Evolutionary conservation across 92 coral and sea anemone genomes (phyloP), one percentile per base, ranked within the genome.

Genomic region (Pocillopora grandis): DNA sequence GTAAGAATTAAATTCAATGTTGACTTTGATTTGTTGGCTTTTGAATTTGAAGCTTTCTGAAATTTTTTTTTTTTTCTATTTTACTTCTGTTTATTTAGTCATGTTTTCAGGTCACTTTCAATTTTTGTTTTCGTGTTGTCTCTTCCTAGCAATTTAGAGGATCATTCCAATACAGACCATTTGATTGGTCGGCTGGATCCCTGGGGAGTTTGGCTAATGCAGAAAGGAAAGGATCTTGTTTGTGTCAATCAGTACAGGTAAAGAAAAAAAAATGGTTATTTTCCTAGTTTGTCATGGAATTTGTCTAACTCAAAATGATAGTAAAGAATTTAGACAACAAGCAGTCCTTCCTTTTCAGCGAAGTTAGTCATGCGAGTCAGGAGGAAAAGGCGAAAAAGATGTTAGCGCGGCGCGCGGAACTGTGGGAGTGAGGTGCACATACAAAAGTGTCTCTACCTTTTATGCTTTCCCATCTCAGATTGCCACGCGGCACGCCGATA

Each of bases 121-220:
- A 27, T 42, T 42, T 3, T 1, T 42, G 8, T 42, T 42, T 2
- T 42, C 8, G 4, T 42, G 52, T 64, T 19, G 3, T 70, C 3
- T n/a, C 15, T 12, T 27, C 31, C 1, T 62, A 20, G 60, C 67
- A 60, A 62, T 59, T 72, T 62, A 58, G 61, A 33, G 7, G 62
- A 60, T 21, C 65, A 76, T 66, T 33, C 75, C 35, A 56, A 16
- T 27, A 33, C 75, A 49, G 71, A 88, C 52, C 85, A 93, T 55
- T 90, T 94, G 78, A 94, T 96, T 92, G 93, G 98, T 65, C 90
- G 98, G 35, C 72, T 96, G 77, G 98, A 96, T 82, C 99, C 99
- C 57, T 93, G 98, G 91, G 99, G 99, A n/a, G 96, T 94, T 62
- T 96, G 99, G 99, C 88, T 96, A 52, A 80, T 90, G 52, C 85